phyloP scores from a whole-genome alignment of 2,113 vertebrate species.

The Dipodomys stephensi region DNA sequence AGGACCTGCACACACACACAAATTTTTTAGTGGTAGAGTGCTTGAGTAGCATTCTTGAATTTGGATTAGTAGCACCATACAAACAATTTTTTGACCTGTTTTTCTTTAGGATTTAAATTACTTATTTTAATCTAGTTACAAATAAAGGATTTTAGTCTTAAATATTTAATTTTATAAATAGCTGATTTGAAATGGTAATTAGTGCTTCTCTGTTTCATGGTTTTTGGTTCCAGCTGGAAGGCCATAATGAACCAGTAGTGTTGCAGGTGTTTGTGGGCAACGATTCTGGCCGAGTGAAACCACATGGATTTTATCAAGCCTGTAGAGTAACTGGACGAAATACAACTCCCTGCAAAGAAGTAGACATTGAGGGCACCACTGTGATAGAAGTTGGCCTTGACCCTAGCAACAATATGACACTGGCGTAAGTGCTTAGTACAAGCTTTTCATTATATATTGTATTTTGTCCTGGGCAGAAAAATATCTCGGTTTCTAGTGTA shows the following conservation, averaged over 20 bases:
- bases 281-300: conserved; percentile 96
- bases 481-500: conserved; percentile 13
- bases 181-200: conserved; percentile 44
- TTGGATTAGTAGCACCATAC: too few relatives aligned
- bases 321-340: conserved; percentile 98
- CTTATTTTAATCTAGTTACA: conserved; percentile 55
- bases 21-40: not conserved
- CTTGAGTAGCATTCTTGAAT: not conserved
- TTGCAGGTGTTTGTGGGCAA: conserved; percentile 98
- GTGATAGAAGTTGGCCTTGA: conserved; percentile 98
- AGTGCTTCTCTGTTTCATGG: not conserved
- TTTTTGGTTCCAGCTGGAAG: conserved; percentile 92
- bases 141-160: conserved; percentile 20
- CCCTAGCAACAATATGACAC: conserved; percentile 96
- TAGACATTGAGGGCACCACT: conserved; percentile 97
- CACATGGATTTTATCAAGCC: conserved; percentile 99
- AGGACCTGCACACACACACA: too few relatives aligned
- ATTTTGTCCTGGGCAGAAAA: conserved; percentile 13
- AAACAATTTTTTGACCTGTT: not conserved
- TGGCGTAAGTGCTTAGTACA: conserved; percentile 93
- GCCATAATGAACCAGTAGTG: conserved; percentile 95
- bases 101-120: conserved; percentile 55
- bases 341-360: conserved; percentile 98
- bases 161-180: conserved; percentile 44
- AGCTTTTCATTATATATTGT: conserved; percentile 49